These are phyloP conservation scores for Bubalus kerabau DNA, from an alignment of 2,113 vertebrate genomes.

Conservation along the genomic window DNA sequence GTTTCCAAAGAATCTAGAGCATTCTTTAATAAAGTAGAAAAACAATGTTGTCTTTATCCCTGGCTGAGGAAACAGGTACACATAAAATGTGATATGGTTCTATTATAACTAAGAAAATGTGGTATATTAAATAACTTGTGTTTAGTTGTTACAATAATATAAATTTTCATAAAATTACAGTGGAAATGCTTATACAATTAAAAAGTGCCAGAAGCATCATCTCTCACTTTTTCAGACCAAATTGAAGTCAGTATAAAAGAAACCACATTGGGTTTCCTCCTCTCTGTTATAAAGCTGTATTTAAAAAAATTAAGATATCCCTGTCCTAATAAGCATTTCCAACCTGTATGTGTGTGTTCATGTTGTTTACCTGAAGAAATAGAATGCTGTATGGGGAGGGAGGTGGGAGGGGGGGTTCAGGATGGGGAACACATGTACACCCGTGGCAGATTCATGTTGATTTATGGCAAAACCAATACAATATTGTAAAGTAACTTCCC, in stretches of 20 bases:
- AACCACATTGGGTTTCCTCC: background rate
- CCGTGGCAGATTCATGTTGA: too few relatives aligned
- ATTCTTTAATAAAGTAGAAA: background rate
- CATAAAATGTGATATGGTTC: background rate
- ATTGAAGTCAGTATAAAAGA: background rate
- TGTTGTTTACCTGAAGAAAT: background rate
- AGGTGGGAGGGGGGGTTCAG: too few relatives aligned
- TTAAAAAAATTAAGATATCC: background rate
- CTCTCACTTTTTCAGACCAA: background rate
- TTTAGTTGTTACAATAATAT: background rate
- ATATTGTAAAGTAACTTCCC: too few relatives aligned
- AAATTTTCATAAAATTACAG: background rate
- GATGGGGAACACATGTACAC: too few relatives aligned
- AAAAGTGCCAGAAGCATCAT: background rate
- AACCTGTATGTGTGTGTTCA: background rate
- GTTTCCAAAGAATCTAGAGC: background rate
- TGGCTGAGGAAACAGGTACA: background rate
- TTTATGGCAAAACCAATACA: too few relatives aligned
- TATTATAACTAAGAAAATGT: background rate
- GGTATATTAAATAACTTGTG: background rate
- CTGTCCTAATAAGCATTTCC: background rate
- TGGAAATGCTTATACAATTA: background rate
- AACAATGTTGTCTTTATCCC: background rate
- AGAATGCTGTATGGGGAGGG: background rate
- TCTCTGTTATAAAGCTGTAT: background rate